These are phyloP conservation scores for Himalopsyche anomala DNA, from an alignment of 2,888 invertebrate species.

Conservation along the genomic window DNA sequence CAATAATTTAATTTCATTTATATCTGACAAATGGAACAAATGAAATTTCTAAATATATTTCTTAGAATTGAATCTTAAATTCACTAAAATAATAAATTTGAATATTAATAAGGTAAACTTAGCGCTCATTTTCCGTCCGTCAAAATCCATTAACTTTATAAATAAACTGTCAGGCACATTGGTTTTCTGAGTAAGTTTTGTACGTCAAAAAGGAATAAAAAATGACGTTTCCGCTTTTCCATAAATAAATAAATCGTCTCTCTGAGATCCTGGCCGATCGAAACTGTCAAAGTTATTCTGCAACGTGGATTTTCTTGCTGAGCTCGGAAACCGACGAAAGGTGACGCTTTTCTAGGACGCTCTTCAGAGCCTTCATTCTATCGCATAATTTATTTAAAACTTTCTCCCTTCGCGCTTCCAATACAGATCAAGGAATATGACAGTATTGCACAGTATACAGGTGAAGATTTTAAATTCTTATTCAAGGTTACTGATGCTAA, in stretches of 20 bases:
- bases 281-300: conserved; percentile 40
- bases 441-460: neutral
- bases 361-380: neutral
- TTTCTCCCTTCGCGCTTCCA: neutral
- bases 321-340: conserved; percentile 24
- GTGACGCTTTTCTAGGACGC: conserved; percentile 9
- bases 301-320: conserved; percentile 28
- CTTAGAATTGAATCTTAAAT: neutral
- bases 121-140: neutral
- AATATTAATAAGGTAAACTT: neutral
- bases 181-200: conserved; percentile 20
- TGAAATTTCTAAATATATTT: neutral
- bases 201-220: conserved; percentile 42
- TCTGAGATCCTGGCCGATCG: conserved; percentile 31
- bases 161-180: conserved; percentile 40
- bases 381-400: conserved; percentile 34
- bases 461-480: too few species aligned
- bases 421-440: neutral
- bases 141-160: conserved; percentile 19
- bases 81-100: neutral
- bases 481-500: too few species aligned
- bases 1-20: too few species aligned
- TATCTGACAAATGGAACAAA: too few species aligned
- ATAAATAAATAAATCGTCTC: conserved; percentile 22
- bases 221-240: conserved; percentile 35